These are phyloP conservation scores for Cygnus atratus DNA, from an alignment of 2,113 vertebrate genomes.

Conservation along the genomic window DNA sequence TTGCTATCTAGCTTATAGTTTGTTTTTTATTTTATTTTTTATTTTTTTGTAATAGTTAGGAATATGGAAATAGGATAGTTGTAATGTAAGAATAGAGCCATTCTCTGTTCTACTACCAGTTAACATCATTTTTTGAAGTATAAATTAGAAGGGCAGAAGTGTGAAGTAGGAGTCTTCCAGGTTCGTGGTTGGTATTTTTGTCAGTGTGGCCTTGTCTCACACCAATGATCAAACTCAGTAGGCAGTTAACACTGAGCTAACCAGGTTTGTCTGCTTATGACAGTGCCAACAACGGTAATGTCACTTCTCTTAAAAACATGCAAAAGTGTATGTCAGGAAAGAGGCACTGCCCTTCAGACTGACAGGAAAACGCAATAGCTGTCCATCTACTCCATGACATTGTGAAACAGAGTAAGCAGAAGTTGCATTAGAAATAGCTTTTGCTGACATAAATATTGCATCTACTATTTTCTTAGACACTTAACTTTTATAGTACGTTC, in stretches of 20 bases:
- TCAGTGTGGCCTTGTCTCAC: background rate
- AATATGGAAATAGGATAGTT: background rate
- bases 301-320: background rate
- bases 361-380: background rate
- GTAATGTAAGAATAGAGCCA: background rate
- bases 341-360: background rate
- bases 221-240: background rate
- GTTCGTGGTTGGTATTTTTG: background rate
- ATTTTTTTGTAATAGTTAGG: background rate
- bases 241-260: background rate
- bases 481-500: background rate
- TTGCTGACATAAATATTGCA: background rate
- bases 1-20: background rate
- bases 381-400: background rate
- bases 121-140: background rate
- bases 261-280: background rate
- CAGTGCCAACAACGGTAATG: background rate
- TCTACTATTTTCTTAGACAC: background rate
- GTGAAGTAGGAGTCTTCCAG: slow-evolving; percentile 11
- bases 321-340: background rate
- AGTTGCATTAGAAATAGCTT: background rate
- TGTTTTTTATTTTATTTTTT: background rate
- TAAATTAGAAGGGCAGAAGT: slow-evolving; percentile 27
- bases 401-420: background rate
- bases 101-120: background rate